A percentile compares a stretch with the other conserved stretches of the same genome.
Evolutionary conservation across 53 echinoderm and acorn worm genomes (phyloP).

Genomic region (Antedon mediterranea): DNA sequence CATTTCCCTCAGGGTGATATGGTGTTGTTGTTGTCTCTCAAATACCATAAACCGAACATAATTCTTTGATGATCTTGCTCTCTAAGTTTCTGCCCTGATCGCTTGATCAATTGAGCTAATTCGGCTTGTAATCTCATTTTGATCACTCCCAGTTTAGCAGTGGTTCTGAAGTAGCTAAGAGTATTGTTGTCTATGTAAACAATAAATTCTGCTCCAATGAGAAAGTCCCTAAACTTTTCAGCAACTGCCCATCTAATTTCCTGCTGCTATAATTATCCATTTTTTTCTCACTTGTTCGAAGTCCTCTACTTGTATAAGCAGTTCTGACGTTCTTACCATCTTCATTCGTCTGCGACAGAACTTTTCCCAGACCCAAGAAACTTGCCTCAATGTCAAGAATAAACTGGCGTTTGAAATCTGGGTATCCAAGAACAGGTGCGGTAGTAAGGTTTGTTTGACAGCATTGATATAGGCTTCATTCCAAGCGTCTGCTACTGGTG

Average conservation of each 20-base stretch:
- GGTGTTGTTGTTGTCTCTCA: no score
- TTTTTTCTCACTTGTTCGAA: conserved; percentile 14
- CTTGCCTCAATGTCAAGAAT: conserved; percentile 35
- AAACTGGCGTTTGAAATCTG: conserved; percentile 12
- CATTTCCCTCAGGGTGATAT: no score
- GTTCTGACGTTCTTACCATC: conserved; percentile 5
- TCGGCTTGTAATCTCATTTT: no score
- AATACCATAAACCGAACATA: no score
- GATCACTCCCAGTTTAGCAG: no score
- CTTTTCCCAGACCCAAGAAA: conserved; percentile 26
- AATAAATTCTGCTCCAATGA: conserved; percentile 23
- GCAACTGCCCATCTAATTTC: conserved; percentile 39
- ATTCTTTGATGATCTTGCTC: no score
- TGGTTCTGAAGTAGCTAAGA: not conserved
- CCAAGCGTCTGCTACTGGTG: not conserved
- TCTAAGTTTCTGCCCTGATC: no score
- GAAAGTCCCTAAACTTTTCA: conserved; percentile 33
- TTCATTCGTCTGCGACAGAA: conserved; percentile 26
- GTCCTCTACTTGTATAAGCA: conserved; percentile 33
- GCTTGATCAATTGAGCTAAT: no score
- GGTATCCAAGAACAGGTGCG: conserved; percentile 21
- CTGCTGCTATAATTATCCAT: conserved; percentile 35
- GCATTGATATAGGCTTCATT: not conserved
- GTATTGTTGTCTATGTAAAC: conserved; percentile 3
- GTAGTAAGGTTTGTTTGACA: conserved; percentile 7